These are phyloP conservation scores for Oreortyx pictus DNA, from an alignment of 2,797 vertebrate species.

Conservation along the genomic window DNA sequence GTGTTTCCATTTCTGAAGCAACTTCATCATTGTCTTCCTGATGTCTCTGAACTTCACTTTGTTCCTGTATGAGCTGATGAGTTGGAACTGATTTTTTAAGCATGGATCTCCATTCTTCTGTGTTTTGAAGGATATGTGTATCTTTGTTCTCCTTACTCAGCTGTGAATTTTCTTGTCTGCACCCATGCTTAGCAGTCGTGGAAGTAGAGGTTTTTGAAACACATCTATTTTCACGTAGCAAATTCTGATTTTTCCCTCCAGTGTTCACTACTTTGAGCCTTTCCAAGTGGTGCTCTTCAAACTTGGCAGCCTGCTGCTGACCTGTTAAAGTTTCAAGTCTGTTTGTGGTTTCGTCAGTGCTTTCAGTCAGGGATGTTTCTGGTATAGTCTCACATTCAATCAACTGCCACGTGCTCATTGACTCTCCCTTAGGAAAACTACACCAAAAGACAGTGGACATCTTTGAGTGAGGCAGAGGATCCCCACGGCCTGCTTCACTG, in stretches of 20 bases:
- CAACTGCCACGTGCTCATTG: conserved; percentile 73
- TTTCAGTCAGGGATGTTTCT: conserved; percentile 85
- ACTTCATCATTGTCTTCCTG: conserved; percentile 51
- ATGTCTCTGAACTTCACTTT: conserved; percentile 74
- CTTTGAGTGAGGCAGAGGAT: conserved; percentile 43
- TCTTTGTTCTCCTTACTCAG: neutral
- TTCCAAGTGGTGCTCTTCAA: neutral
- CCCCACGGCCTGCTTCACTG: neutral
- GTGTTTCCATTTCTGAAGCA: conserved; percentile 82
- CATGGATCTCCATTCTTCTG: conserved; percentile 2
- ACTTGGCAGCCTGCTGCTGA: neutral
- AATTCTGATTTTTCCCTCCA: neutral
- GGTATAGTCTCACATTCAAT: conserved; percentile 89
- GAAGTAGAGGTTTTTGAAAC: neutral
- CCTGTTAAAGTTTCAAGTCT: conserved; percentile 2
- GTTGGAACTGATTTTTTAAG: conserved; percentile 73
- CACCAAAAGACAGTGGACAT: conserved; percentile 80
- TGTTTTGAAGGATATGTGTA: conserved; percentile 11
- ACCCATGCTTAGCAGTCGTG: neutral
- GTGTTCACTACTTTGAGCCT: neutral
- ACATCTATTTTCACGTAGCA: neutral
- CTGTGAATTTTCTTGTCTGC: neutral
- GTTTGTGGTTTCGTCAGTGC: conserved; percentile 72
- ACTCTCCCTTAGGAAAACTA: conserved; percentile 78
- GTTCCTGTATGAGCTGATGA: conserved; percentile 79